phyloP scores from a whole-genome alignment of 2,888 invertebrate species.

The Cheiracanthium punctorium region DNA sequence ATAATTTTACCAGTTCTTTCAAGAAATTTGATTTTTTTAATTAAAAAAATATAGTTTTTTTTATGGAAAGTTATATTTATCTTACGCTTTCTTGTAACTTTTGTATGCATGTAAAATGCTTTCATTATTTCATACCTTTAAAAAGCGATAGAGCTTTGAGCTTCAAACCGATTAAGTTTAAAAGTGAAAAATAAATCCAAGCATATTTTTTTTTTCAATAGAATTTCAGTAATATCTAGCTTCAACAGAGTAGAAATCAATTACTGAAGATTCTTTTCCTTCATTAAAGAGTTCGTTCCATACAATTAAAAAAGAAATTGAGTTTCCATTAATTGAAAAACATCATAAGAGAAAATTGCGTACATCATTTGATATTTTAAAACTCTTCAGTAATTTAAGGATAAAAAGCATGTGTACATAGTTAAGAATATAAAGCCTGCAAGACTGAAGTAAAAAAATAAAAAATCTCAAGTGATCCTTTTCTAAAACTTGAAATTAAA shows the following conservation, averaged over 20 bases:
- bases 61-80: no score
- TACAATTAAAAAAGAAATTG: conserved; percentile 1
- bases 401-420: background rate
- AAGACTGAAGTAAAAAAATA: background rate
- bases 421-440: background rate
- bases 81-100: no score
- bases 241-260: background rate
- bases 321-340: conserved; percentile 8
- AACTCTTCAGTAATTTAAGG: background rate
- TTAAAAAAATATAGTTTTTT: no score
- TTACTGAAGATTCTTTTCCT: background rate
- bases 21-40: no score
- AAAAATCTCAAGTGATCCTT: background rate
- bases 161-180: no score
- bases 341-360: background rate
- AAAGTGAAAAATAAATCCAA: background rate
- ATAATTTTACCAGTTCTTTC: no score
- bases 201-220: background rate
- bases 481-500: conserved; percentile 21
- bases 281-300: conserved; percentile 4
- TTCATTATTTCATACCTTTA: no score
- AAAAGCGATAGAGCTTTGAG: no score
- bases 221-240: background rate
- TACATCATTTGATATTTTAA: conserved; percentile 10
- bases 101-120: no score